Evolutionary conservation across 1,140 invertebrate genomes (phyloP), one percentile per base, ranked within the genome.

Genomic region (Drosophila ohnishii): DNA sequence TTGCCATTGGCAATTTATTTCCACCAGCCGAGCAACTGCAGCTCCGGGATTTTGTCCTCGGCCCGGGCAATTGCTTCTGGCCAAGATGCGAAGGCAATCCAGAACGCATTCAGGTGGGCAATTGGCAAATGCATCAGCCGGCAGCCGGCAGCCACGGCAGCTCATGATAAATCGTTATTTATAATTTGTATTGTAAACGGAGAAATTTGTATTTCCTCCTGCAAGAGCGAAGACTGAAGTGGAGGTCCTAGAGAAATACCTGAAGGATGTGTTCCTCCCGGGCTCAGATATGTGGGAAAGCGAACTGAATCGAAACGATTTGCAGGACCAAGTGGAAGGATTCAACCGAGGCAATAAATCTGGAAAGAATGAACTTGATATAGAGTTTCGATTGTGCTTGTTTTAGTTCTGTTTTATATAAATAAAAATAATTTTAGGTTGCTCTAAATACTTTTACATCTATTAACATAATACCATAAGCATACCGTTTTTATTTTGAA

Each of bases 121-220:
- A 86, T 83, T 86, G 82, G 83, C 60, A 87, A 85, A 86, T 81
- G 82, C 82, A 81, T 70, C 65, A 47, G 63, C 60, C 72, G 73
- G 50, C 16, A 53, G 50, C 7, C 16, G 14, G 16, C 16, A 53
- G 7, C 62, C 64, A 76, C 42, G 78, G 81, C 66, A 86, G 67
- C 58, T 76, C 83, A 73, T 83, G 79, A 86, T 86, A 86, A 87
- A 86, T 86, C 67, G 83, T 87, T 87, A 86, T 83, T 87, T 86
- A 86, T 86, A 87, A 86, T 87, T 86, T 86, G 66, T 83, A 79
- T 83, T 79, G 75, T 83, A 83, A 83, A 65, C 75, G 83, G 62
- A 63, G 25, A 61, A 75, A 67, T 62, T 62, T 69, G 25, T 59
- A 50, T 80, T 53, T 62, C 35, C 28, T 30, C 62, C 37, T 40